These are phyloP conservation scores for Xestoiulus laeticollis DNA, from an alignment of 2,888 invertebrate species.

Conservation along the genomic window DNA sequence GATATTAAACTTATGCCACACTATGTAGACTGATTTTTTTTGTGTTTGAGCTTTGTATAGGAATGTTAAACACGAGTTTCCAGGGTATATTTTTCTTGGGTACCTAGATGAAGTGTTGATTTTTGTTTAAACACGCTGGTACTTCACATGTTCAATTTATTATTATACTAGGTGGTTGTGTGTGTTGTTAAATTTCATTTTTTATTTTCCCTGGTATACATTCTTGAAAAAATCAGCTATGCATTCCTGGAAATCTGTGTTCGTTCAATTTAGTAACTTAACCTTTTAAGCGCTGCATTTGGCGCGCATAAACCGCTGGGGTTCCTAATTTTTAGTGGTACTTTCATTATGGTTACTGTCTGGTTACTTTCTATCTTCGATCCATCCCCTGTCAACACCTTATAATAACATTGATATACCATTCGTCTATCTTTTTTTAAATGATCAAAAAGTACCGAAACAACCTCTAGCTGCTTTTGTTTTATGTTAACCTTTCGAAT, in stretches of 20 bases:
- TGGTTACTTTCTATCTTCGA: neutral
- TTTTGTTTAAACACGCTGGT: neutral
- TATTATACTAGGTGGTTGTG: neutral
- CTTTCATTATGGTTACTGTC: neutral
- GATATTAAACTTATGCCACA: too few relatives aligned
- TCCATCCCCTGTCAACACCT: neutral
- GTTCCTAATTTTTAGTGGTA: neutral
- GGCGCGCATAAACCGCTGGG: neutral
- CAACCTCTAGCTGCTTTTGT: neutral
- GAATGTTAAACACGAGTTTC: neutral
- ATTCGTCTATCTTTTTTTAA: neutral
- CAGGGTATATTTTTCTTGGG: neutral
- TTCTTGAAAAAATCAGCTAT: neutral
- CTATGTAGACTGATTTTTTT: too few relatives aligned
- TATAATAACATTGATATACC: neutral
- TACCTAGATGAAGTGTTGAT: neutral
- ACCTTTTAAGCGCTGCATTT: neutral
- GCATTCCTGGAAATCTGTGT: neutral
- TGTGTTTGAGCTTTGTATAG: too few relatives aligned
- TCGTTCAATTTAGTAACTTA: neutral
- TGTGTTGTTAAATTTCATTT: neutral
- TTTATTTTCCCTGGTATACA: neutral
- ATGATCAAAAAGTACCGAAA: neutral
- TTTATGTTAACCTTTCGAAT: neutral
- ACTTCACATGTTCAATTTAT: neutral